Evolutionary conservation across 2,113 vertebrate genomes (phyloP).

Genomic region (Callocephalon fimbriatum): DNA sequence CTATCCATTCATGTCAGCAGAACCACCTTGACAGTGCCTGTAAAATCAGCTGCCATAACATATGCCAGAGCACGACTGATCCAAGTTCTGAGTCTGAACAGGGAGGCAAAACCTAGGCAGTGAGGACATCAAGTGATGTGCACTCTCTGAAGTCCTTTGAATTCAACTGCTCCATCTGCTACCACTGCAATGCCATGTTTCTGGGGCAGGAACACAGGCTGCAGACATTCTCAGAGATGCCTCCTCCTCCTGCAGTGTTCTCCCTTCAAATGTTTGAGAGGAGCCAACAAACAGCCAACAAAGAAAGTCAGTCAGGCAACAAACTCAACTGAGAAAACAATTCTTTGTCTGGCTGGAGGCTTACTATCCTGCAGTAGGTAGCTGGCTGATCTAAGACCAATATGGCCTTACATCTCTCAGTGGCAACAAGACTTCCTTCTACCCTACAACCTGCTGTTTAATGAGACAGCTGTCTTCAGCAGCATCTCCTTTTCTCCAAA

Average conservation of each 20-base stretch:
- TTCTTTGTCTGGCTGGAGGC: neutral
- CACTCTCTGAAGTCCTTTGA: neutral
- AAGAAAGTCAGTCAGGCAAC: neutral
- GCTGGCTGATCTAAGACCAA: neutral
- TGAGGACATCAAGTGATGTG: neutral
- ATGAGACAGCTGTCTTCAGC: neutral
- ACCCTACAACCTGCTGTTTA: neutral
- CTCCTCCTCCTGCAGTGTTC: neutral
- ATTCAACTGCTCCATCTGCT: conserved; percentile 1
- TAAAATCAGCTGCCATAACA: neutral
- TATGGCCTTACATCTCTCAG: neutral
- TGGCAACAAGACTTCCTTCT: neutral
- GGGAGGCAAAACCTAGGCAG: neutral
- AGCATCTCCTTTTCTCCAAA: neutral
- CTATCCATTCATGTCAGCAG: neutral
- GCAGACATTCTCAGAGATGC: neutral
- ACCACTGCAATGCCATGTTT: neutral
- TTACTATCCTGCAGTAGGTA: neutral
- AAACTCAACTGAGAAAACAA: neutral
- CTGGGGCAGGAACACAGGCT: neutral
- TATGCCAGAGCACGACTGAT: neutral
- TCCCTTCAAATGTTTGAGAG: neutral
- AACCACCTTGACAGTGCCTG: neutral
- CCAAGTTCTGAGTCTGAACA: neutral
- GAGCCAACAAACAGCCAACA: neutral